phyloP scores from a whole-genome alignment of 1,140 invertebrate species.

The Scaptomyza hsui region DNA sequence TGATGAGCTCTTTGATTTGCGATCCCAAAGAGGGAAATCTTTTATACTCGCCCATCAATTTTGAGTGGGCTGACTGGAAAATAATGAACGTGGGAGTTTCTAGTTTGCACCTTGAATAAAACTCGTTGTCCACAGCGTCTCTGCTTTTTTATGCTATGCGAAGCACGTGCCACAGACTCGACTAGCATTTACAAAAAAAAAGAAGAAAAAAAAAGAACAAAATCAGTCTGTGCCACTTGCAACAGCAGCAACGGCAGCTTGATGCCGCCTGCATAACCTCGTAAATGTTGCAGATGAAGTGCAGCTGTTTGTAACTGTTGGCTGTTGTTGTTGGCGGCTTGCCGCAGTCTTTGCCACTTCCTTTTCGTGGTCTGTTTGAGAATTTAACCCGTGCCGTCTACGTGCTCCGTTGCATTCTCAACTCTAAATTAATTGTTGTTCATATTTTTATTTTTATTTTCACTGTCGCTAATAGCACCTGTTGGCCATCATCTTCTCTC shows the following conservation, averaged over 20 bases:
- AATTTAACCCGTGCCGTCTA: conserved; percentile 65
- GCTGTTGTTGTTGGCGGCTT: conserved; percentile 54
- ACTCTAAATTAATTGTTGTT: conserved; percentile 76
- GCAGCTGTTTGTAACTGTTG: too few species aligned
- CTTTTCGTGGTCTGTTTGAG: conserved; percentile 78
- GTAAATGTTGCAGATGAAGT: conserved; percentile 41
- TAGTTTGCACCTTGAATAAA: conserved; percentile 63
- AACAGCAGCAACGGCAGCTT: conserved; percentile 28
- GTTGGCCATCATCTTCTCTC: conserved; percentile 42
- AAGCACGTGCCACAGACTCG: conserved; percentile 59
- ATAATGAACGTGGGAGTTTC: conserved; percentile 77
- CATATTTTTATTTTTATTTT: conserved; percentile 54
- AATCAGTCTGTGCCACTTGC: conserved; percentile 63
- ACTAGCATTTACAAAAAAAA: conserved; percentile 38
- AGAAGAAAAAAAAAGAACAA: neutral
- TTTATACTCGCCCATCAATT: conserved; percentile 47
- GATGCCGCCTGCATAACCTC: conserved; percentile 64
- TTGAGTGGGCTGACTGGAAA: conserved; percentile 53
- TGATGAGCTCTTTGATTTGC: conserved; percentile 34
- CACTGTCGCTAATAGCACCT: conserved; percentile 45
- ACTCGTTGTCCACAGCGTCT: neutral
- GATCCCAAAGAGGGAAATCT: conserved; percentile 8
- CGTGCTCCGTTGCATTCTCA: conserved; percentile 39
- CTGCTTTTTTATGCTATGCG: conserved; percentile 39
- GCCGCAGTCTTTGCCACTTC: conserved; percentile 80